These are phyloP conservation scores for Entelurus aequoreus DNA, from an alignment of 2,113 vertebrate genomes.

Conservation along the genomic window DNA sequence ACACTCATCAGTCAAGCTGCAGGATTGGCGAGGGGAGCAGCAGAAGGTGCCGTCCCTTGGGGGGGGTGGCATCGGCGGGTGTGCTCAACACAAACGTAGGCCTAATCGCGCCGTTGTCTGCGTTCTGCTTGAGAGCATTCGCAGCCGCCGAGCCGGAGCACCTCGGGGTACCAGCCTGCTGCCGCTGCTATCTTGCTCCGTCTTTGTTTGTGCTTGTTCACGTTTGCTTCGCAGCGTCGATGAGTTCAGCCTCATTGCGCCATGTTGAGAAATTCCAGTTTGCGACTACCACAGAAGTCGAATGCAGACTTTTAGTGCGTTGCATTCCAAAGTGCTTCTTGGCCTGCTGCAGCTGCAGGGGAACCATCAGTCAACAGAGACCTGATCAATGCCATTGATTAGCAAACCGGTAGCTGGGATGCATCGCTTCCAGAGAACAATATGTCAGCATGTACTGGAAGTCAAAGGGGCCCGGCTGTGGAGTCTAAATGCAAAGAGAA, in stretches of 20 bases:
- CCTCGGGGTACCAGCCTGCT: conserved; percentile 42
- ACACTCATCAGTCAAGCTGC: conserved; percentile 20
- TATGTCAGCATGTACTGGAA: conserved; percentile 1
- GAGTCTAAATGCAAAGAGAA: neutral
- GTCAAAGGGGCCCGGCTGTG: neutral
- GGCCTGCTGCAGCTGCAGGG: neutral
- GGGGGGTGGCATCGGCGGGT: conserved; percentile 22
- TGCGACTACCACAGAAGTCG: no score
- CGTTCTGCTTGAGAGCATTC: conserved; percentile 60
- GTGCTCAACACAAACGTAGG: conserved; percentile 48
- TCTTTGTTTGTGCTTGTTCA: conserved; percentile 25
- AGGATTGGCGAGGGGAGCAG: conserved; percentile 7
- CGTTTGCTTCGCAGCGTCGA: conserved; percentile 11
- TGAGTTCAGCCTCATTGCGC: conserved; percentile 3
- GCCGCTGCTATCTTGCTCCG: conserved; percentile 44
- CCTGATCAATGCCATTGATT: neutral
- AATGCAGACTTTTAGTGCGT: no score
- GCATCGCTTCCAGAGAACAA: neutral
- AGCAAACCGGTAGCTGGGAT: conserved; percentile 3
- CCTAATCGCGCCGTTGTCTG: conserved; percentile 63
- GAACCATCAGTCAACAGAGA: neutral
- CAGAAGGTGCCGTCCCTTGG: conserved; percentile 22
- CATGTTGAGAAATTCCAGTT: neutral
- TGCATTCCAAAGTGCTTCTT: neutral
- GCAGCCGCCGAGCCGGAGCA: conserved; percentile 24